Evolutionary conservation across 2,888 invertebrate genomes (phyloP), one percentile per base, ranked within the genome.

Genomic region (Apantesis nais): DNA sequence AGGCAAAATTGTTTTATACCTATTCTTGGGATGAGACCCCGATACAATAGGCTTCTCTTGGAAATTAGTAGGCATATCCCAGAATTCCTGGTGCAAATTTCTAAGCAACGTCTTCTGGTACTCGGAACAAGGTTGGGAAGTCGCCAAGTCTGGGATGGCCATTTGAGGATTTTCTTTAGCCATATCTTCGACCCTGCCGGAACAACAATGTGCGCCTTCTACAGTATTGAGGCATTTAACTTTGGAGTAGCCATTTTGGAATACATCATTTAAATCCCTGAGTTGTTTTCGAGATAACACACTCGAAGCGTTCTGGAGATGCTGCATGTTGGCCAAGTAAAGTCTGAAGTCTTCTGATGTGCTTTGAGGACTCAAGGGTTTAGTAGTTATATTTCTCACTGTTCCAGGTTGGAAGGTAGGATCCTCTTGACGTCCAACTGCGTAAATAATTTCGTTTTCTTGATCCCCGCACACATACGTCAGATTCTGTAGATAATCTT

Each of bases 31-130:
- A 80, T 98, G 98, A 39, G 98, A 98, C 0, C 99, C 99, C 41
- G 98, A 97, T 1, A 99, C 97, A 85, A 98, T 97, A 14, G 98
- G 97, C 86, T 98, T 98, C 86, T 98, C 98, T 79, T 98, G 98
- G 78, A 98, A 97, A 91, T 99, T 99, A 74, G 98, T 96, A 0
- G 99, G 99, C 85, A 99, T 97, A 90, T 98, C 98, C 98, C 98
- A 99, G 88, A 99, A 99, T 89, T 99, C 99, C 85, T 98, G 97
- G 70, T 94, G 93, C 68, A 99, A 88, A 76, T 96, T 96, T 62
- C 96, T 93, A 65, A 97, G 90, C 74, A 97, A 87, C 79, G 94
- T 93, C 79, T 96, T 96, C 91, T 97, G 95, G 81, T 96, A 96
- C 72, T 96, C 96, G 0, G 95, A 96, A 68, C 96, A 95, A 0